These are phyloP conservation scores for Aegypius monachus DNA, from an alignment of 2,113 vertebrate genomes.

Conservation along the genomic window DNA sequence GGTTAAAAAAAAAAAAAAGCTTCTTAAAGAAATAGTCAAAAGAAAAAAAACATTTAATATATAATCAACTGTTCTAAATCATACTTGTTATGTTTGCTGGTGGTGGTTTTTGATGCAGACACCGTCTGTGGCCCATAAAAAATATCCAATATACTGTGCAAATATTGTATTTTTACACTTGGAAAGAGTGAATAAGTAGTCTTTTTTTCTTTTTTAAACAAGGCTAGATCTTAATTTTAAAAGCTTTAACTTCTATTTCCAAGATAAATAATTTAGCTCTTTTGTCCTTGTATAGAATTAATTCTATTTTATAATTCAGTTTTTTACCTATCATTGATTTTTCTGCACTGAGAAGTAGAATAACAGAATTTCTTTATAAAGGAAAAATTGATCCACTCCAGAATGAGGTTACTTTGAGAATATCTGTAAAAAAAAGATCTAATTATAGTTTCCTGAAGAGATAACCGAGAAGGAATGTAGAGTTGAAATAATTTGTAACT, in stretches of 20 bases:
- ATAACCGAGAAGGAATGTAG: neutral
- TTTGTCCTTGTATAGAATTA: neutral
- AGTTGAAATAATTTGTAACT: neutral
- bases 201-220: rapidly evolving
- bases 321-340: slow-evolving; percentile 14
- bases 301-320: neutral
- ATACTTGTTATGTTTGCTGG: neutral
- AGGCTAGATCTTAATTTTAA: neutral
- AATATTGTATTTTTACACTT: neutral
- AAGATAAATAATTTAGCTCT: neutral
- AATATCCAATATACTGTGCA: neutral
- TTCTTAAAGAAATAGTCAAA: neutral
- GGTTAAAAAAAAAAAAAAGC: neutral
- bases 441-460: neutral
- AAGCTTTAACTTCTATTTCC: neutral
- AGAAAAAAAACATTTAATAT: neutral
- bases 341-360: neutral
- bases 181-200: neutral
- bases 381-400: neutral
- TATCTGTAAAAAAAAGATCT: neutral
- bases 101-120: neutral
- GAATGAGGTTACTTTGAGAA: neutral
- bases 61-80: neutral
- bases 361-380: neutral
- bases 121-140: neutral